phyloP scores from a whole-genome alignment of 2,113 vertebrate genomes.

The Lepidothrix coronata region DNA sequence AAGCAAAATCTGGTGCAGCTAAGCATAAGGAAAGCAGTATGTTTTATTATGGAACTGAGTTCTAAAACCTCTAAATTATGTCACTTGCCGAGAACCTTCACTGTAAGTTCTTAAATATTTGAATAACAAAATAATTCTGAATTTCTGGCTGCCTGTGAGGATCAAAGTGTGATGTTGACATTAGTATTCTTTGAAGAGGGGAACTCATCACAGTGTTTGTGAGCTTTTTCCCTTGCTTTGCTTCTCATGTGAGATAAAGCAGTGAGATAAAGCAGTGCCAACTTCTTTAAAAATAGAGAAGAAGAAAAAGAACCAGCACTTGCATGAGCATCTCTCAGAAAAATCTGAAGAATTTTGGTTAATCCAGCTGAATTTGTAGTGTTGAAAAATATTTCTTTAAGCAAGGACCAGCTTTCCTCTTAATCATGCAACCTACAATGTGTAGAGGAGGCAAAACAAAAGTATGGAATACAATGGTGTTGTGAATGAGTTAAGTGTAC shows the following conservation, averaged over 20 bases:
- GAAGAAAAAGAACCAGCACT: neutral
- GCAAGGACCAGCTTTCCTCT: neutral
- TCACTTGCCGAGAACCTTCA: neutral
- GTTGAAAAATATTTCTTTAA: neutral
- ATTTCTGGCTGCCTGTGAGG: neutral
- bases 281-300: neutral
- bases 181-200: constrained; percentile 2
- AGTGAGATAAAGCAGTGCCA: neutral
- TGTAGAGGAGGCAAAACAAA: neutral
- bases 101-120: constrained; percentile 36
- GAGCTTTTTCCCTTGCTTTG: neutral
- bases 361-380: neutral
- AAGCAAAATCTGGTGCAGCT: neutral
- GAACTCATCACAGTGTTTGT: neutral
- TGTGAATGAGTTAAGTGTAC: neutral
- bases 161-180: constrained; percentile 23
- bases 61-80: neutral
- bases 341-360: neutral
- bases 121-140: constrained; percentile 28
- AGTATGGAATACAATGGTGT: neutral
- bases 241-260: too few relatives aligned
- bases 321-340: neutral
- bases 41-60: constrained; percentile 2
- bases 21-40: neutral
- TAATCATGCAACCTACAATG: neutral